Base-by-base conservation (phyloP, 2,888 invertebrate genomes). In the Macrophya alboannulata region DNA sequence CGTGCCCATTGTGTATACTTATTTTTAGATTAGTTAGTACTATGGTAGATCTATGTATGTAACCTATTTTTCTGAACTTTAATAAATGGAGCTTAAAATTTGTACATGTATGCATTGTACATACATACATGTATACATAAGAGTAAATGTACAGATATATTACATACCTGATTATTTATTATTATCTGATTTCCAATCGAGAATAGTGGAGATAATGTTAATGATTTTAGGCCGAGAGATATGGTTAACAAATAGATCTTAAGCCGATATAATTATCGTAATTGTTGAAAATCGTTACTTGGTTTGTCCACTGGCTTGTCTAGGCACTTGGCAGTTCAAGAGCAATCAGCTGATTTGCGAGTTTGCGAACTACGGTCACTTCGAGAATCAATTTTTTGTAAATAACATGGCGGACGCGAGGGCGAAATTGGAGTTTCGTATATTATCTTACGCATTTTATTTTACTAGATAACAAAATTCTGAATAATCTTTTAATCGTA, bases 271-370 rank as follows among this genome's bases (percentile, higher is more conserved):
- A 45, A 85, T 82, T 65, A 48, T 65, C 51, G 48, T 81, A 82
- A 85, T 82, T 72, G 55, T 71, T 40, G 71, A 68, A 85, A 85
- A 85, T 82, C 85, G 85, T 85, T 85, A 85, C 72, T 85, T 65
- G 25, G 59, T 25, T 40, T 81, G 62, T 62, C 40, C 40, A 8
- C 48, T 81, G 81, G 81, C 59, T 40, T 31, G 45, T 37, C 37
- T 40, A 40, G 25, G 31, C 62, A 83, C 68, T 43, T 85, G 82
- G 43, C 71, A 71, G 85, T 85, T 85, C 85, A 85, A 85, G 85
- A 85, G 85, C 85, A 85, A 85, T 85, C 85, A 85, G 85, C 85
- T 85, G 85, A 85, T 86, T 85, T 37, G 59, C 40, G 43, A 59
- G 40, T 72, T 72, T 72, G 72, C 72, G 72, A 21, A 21, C 72